Percentiles rank a stretch among this genome's conserved stretches.
Evolutionary conservation across 2,888 invertebrate species (phyloP).

Genomic region (Baronia brevicornis): DNA sequence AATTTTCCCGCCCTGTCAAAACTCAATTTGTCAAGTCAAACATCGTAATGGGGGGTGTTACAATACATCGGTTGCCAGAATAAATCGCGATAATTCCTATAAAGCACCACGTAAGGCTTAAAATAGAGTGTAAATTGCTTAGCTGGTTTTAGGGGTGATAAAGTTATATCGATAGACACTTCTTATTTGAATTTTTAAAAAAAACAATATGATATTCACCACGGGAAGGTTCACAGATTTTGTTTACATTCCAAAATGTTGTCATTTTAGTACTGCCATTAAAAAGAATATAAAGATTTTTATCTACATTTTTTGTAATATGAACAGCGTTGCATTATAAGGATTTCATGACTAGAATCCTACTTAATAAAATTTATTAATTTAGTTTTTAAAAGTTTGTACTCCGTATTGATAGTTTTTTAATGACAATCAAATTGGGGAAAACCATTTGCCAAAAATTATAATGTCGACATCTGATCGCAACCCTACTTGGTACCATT

Average conservation of each 20-base stretch:
- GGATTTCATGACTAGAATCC: too few relatives aligned
- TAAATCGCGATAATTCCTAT: constrained; percentile 35
- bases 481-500: constrained; percentile 9
- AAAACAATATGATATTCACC: too few relatives aligned
- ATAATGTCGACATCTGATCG: constrained; percentile 5
- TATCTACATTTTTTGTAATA: too few relatives aligned
- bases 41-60: constrained; percentile 48
- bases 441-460: background rate
- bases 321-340: too few relatives aligned
- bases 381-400: too few relatives aligned
- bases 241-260: too few relatives aligned
- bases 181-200: background rate
- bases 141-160: constrained; percentile 13
- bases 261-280: too few relatives aligned
- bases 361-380: too few relatives aligned
- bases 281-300: too few relatives aligned
- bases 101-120: constrained; percentile 38
- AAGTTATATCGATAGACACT: constrained; percentile 8
- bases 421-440: too few relatives aligned
- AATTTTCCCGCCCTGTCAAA: constrained; percentile 67
- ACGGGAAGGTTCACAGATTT: too few relatives aligned
- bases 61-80: constrained; percentile 18
- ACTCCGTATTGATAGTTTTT: too few relatives aligned
- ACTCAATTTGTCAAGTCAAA: constrained; percentile 73
- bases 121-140: constrained; percentile 33